These are phyloP conservation scores for Galaxea fascicularis DNA, from an alignment of 92 coral and sea anemone genomes.

Conservation along the genomic window DNA sequence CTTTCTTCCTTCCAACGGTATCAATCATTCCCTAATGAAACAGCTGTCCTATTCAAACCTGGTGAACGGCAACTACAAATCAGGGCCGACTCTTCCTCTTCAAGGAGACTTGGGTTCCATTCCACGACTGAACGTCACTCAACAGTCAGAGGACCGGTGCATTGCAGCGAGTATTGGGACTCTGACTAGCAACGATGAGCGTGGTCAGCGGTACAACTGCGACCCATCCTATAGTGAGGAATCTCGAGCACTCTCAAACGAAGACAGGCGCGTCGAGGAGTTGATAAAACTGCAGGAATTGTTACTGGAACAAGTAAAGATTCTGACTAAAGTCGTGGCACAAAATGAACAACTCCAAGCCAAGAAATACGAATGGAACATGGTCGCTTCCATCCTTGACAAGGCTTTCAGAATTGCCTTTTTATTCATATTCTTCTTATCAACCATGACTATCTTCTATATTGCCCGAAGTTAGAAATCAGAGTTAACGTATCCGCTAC, in stretches of 20 bases:
- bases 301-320: constrained; percentile 32
- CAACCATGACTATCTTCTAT: constrained; percentile 78
- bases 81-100: not conserved
- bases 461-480: constrained; percentile 24
- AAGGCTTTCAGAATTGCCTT: constrained; percentile 77
- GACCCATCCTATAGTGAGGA: constrained; percentile 5
- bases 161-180: constrained; percentile 18
- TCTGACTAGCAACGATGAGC: constrained; percentile 43
- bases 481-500: not conserved
- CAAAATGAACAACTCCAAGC: constrained; percentile 65
- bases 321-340: constrained; percentile 32
- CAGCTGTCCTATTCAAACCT: constrained; percentile 47
- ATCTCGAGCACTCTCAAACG: too few species aligned
- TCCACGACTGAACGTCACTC: constrained; percentile 2
- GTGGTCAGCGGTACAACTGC: constrained; percentile 22
- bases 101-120: not conserved
- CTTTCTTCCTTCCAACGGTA: not conserved
- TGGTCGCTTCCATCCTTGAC: constrained; percentile 81
- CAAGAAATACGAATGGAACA: constrained; percentile 83
- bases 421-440: constrained; percentile 68
- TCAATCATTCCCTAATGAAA: constrained; percentile 25
- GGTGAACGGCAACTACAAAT: constrained; percentile 39
- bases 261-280: constrained; percentile 4
- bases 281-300: constrained; percentile 37
- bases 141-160: constrained; percentile 25